A percentile compares a stretch with the other conserved stretches of the same genome.
These are phyloP conservation scores for Hipparchia semele DNA, from an alignment of 2,888 invertebrate genomes.

Conservation along the genomic window DNA sequence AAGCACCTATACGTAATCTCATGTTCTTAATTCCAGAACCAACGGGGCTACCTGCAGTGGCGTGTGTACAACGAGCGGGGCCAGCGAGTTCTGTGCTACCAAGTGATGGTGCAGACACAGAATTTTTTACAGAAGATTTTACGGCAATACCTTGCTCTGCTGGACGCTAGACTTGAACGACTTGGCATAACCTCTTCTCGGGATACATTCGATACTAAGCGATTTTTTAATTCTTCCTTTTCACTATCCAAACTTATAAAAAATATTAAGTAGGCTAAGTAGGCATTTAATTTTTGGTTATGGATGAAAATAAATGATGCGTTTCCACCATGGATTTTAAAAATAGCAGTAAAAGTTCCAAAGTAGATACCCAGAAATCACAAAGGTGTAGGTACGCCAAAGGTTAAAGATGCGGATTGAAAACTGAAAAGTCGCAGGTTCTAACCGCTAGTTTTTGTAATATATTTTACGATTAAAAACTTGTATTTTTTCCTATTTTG, in stretches of 20 bases:
- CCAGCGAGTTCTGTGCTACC: conserved; percentile 64
- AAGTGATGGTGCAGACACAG: conserved; percentile 69
- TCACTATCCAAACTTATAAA: not conserved
- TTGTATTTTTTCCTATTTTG: too few species aligned
- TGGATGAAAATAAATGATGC: too few species aligned
- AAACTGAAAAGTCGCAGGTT: too few species aligned
- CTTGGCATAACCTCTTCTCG: conserved; percentile 12
- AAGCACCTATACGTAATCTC: not conserved
- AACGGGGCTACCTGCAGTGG: conserved; percentile 68
- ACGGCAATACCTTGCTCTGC: conserved; percentile 53
- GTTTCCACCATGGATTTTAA: too few species aligned
- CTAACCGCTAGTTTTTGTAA: too few species aligned
- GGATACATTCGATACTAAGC: not conserved
- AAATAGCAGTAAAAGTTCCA: too few species aligned
- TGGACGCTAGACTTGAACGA: conserved; percentile 10
- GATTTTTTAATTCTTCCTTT: conserved; percentile 1
- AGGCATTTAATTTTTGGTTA: too few species aligned
- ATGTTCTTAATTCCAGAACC: conserved; percentile 55
- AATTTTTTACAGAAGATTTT: conserved; percentile 57
- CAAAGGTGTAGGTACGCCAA: too few species aligned
- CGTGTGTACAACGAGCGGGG: conserved; percentile 63
- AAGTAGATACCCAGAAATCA: too few species aligned
- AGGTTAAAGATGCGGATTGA: too few species aligned
- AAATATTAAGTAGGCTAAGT: not conserved
- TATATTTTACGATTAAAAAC: too few species aligned